phyloP scores from a whole-genome alignment of 2,113 vertebrate species.

The Hemiprocne comata region DNA sequence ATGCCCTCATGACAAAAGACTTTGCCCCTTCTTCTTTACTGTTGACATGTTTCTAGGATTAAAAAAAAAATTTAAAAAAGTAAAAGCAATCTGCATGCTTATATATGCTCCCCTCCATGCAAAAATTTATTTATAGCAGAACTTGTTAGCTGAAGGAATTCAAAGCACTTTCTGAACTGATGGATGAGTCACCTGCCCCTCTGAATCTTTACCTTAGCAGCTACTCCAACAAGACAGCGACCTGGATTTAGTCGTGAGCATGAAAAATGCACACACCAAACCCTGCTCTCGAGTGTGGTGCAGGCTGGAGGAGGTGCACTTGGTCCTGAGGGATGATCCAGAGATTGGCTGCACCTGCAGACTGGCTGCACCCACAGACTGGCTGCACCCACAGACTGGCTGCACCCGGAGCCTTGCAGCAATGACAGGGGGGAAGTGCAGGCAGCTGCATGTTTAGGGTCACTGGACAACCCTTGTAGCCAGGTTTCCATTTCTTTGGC shows the following conservation, averaged over 20 bases:
- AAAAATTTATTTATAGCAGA: not conserved
- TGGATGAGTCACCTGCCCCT: not conserved
- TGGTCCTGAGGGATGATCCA: not conserved
- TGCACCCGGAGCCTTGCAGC: not conserved
- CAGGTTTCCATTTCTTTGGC: not conserved
- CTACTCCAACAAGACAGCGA: not conserved
- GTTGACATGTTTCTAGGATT: not conserved
- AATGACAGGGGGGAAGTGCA: not conserved
- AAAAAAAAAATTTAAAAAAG: not conserved
- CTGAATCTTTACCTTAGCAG: not conserved
- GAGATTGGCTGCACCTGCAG: not conserved
- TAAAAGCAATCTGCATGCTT: not conserved
- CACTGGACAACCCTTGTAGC: not conserved
- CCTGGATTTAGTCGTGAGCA: not conserved
- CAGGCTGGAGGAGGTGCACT: not conserved
- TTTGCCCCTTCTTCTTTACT: not conserved
- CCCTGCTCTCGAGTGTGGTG: rapidly evolving
- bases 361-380: not conserved
- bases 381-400: not conserved
- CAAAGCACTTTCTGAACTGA: not conserved
- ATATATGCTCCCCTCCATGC: not conserved
- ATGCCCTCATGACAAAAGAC: not conserved
- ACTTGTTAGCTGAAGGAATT: not conserved
- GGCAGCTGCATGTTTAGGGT: rapidly evolving
- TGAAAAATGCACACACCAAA: rapidly evolving